Conservation (phyloP, 2,797 vertebrate species). For the Oreonectes daqikongensis region DNA sequence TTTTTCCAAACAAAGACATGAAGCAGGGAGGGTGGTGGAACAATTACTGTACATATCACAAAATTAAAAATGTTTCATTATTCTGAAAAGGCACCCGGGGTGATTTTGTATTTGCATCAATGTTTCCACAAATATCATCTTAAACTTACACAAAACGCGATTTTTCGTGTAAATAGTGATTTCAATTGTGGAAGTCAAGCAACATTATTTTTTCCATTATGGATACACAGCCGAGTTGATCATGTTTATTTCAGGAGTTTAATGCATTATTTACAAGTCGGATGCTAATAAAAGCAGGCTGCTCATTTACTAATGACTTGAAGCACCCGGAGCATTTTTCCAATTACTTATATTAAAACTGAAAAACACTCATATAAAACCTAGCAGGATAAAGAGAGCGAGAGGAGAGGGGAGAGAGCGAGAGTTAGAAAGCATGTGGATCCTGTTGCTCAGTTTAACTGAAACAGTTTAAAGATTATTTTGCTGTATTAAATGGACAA, state of each 20-base stretch:
- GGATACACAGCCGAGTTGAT: constrained; percentile 67
- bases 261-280: constrained; percentile 98
- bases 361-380: constrained; percentile 75
- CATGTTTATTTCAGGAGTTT: constrained; percentile 87
- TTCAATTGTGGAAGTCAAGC: constrained; percentile 72
- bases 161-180: no score
- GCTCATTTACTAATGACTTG: constrained; percentile 98
- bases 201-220: constrained; percentile 76
- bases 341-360: constrained; percentile 88
- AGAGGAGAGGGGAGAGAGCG: no score
- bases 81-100: constrained; percentile 82
- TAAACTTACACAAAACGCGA: constrained; percentile 83
- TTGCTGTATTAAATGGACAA: constrained; percentile 35
- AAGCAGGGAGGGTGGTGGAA: constrained; percentile 49
- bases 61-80: constrained; percentile 81
- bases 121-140: constrained; percentile 83
- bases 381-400: constrained; percentile 49
- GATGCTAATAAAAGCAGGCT: constrained; percentile 97
- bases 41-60: constrained; percentile 71
- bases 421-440: constrained; percentile 40
- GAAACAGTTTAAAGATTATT: constrained; percentile 62
- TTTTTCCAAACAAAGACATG: constrained; percentile 65
- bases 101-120: constrained; percentile 82
- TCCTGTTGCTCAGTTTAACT: constrained; percentile 43
- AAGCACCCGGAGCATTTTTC: constrained; percentile 88